Base-by-base conservation (phyloP, 2,888 invertebrate species). In the Eupithecia dodoneata region DNA sequence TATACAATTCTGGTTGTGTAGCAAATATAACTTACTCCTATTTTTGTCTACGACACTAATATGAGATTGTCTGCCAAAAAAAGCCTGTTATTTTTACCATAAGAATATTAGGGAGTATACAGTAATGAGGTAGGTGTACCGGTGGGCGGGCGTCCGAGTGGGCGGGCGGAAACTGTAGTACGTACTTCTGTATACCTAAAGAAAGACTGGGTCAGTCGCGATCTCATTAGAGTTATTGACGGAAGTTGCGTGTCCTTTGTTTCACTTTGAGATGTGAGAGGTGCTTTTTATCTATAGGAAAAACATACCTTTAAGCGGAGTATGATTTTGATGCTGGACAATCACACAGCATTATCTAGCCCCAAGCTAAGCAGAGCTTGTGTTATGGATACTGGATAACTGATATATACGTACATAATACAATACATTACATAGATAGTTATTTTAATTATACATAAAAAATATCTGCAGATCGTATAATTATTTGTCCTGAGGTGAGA, bases 101-200 rank as follows among this genome's bases (percentile, higher is more conserved):
- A 81, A 73, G 67, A 77, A 77, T 81, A 81, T 81, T 81, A 72
- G 79, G 76, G 70, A 47, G 72, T 73, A 71, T 70, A 80, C 72
- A 78, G 78, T 78, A 81, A 81, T 79, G 76, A 81, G 79, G 81
- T 81, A 79, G 83, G 83, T 75, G 79, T 75, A 78, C 47, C 70
- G 77, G 74, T 81, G 80, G 82, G 82, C 78, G 81, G 81, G 75
- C 77, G 79, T 71, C 73, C 75, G 71, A 71, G 76, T 79, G 80
- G 83, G 81, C 80, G 83, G 83, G 80, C 81, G 82, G 81, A 80
- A 81, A 69, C 78, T 76, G 79, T 74, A 76, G 78, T 80, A 75
- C 75, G 79, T 79, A 78, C 81, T 83, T 76, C 79, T 79, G 75
- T 80, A 81, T 76, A 80, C 80, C 78, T 80, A 79, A 77, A 73